These are phyloP conservation scores for Pterostichus niger DNA, from an alignment of 2,888 invertebrate genomes.

Conservation along the genomic window DNA sequence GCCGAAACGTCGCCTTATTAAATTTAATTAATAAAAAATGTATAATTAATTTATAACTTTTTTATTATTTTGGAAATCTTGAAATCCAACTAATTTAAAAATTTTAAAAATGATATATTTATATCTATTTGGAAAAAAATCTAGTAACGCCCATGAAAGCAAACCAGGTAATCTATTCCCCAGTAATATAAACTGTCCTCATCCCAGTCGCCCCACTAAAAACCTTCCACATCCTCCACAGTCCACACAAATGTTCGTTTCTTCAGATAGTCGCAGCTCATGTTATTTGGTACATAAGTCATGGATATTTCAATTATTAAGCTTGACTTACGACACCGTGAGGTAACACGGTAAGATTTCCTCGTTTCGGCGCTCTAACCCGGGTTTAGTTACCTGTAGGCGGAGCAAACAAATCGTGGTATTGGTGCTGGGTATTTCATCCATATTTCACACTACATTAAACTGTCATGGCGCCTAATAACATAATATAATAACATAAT, in stretches of 20 bases:
- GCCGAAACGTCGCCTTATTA: too few relatives aligned
- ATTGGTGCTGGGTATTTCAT: conserved; percentile 72
- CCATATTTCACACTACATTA: conserved; percentile 76
- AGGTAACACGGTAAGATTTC: conserved; percentile 67
- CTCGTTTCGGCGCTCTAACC: not conserved
- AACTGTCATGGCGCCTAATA: conserved; percentile 76
- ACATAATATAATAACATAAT: conserved; percentile 77
- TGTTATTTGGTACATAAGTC: conserved; percentile 71
- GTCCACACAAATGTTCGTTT: conserved; percentile 30
- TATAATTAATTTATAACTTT: too few relatives aligned
- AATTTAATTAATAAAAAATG: too few relatives aligned
- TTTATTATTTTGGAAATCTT: too few relatives aligned
- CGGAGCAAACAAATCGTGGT: conserved; percentile 72
- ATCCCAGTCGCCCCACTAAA: not conserved
- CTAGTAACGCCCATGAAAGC: too few relatives aligned
- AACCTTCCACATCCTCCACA: conserved; percentile 23
- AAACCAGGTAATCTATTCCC: conserved; percentile 2
- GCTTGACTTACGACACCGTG: conserved; percentile 70
- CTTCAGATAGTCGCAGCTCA: conserved; percentile 62
- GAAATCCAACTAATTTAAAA: too few relatives aligned
- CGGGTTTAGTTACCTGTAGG: not conserved
- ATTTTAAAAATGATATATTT: too few relatives aligned
- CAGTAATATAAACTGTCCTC: not conserved
- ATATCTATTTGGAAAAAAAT: too few relatives aligned
- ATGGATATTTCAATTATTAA: conserved; percentile 73